Evolutionary conservation across 2,113 vertebrate genomes (phyloP).

Genomic region (Chamaea fasciata): DNA sequence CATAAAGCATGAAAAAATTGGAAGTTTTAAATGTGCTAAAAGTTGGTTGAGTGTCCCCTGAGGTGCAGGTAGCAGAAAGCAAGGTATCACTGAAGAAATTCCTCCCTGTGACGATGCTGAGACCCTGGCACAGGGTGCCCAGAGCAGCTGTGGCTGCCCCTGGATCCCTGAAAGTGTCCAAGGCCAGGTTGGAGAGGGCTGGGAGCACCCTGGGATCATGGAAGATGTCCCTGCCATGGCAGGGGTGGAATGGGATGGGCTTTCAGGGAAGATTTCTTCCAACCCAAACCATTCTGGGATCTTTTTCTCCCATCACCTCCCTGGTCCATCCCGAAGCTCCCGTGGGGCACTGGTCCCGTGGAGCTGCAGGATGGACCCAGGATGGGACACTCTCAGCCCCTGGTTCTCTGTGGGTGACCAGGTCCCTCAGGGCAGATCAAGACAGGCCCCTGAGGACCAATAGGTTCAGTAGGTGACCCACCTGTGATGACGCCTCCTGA

Average conservation of each 20-base stretch:
- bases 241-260: neutral
- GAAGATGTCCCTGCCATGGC: neutral
- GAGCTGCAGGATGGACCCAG: neutral
- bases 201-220: accelerated
- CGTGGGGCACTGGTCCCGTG: accelerated
- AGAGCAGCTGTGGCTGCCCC: neutral
- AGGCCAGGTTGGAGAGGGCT: neutral
- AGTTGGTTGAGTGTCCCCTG: neutral
- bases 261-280: neutral
- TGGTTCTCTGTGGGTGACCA: neutral
- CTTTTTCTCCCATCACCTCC: neutral
- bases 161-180: neutral
- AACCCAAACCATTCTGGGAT: neutral
- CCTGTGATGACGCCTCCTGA: neutral
- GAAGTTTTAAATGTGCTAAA: neutral
- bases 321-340: neutral
- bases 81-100: neutral
- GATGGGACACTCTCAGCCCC: neutral
- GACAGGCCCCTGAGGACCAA: neutral
- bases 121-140: neutral
- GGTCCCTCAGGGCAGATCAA: neutral
- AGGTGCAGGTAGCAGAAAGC: neutral
- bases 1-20: neutral
- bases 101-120: accelerated
- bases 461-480: neutral